Base-by-base conservation (phyloP, 2,797 vertebrate species). In the Lacerta agilis region DNA sequence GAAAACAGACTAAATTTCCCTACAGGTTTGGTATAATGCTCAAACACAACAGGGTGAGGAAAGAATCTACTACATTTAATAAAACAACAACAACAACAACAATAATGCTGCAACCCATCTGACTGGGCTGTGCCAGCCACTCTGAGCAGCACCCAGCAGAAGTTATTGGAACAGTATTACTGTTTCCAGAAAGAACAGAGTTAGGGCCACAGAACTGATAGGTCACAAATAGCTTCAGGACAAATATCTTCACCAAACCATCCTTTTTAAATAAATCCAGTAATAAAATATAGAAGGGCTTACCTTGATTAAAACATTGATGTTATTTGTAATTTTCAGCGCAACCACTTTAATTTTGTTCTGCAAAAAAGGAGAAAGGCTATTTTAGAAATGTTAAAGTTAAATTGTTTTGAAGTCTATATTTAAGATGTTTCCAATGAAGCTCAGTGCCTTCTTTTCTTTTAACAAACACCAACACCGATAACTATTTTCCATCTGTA, bases 331-430 rank as follows among this genome's bases (percentile, higher is more conserved):
- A 96, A 99, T 99, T 97, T 99, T 99, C 93, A 99, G 97, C 86
- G 99, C 99, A 95, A 99, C 99, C 89, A 99, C 99, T 97, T 99
- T 99, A 91, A 99, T 99, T 97, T 99, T 99, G 96, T 99, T 99
- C 99, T 99, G 95, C 72, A 95, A 94, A 95, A 82, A 93, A 86
- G 86, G 79, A 84, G 88, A 87, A 1, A 33, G 25, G 86, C 5
- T 88, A 5, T 5, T 45, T 81, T 75, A 94, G 86, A 95, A 87
- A 55, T 72, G 27, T 43, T 86, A 8, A 9, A 61, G 3, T 9
- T 55, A 83, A 55, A 83, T 8, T 72, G 13, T 73, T 91, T 67
- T 2, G 61, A 80, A 66, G 71, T 3, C 15, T 43, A 75, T 5
- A 29, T 20, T 45, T 61, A 79, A 27, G 17, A 80, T 15, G 64